Conservation (phyloP, 2,888 invertebrate species). For the Glyphotaelius pellucidus region DNA sequence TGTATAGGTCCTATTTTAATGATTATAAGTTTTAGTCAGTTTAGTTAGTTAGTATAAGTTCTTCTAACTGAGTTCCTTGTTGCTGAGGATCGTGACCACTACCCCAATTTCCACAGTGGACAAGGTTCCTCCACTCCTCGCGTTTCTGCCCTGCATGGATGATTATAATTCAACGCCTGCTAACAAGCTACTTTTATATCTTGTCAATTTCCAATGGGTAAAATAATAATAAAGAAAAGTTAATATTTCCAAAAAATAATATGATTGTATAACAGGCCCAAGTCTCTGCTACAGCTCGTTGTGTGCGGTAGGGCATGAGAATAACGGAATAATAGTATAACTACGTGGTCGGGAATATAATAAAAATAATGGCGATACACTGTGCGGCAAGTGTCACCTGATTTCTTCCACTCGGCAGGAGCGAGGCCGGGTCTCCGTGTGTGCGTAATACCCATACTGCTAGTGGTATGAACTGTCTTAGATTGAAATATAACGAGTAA, state of each 20-base stretch:
- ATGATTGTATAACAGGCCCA: background rate
- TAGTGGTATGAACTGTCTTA: background rate
- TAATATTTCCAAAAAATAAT: background rate
- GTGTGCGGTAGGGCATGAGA: background rate
- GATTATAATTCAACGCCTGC: too few species aligned
- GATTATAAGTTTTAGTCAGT: too few species aligned
- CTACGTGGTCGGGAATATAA: slow-evolving; percentile 61
- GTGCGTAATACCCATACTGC: background rate
- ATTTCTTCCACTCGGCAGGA: slow-evolving; percentile 56
- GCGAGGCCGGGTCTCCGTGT: background rate
- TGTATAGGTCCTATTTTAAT: too few species aligned
- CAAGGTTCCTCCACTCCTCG: too few species aligned
- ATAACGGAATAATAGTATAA: slow-evolving; percentile 39
- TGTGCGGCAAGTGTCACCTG: slow-evolving; percentile 46
- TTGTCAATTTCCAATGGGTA: too few species aligned
- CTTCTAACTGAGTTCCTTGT: too few species aligned
- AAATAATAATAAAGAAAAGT: too few species aligned
- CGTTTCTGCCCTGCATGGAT: too few species aligned
- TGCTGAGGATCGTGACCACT: too few species aligned
- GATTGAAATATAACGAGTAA: background rate
- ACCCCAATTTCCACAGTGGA: too few species aligned
- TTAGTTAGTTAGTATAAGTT: too few species aligned
- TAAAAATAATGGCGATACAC: slow-evolving; percentile 61
- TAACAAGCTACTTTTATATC: too few species aligned
- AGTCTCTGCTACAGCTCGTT: background rate